A percentile compares a stretch with the other conserved stretches of the same genome.
These are phyloP conservation scores for Phania funesta DNA, from an alignment of 2,888 invertebrate species.

Conservation along the genomic window DNA sequence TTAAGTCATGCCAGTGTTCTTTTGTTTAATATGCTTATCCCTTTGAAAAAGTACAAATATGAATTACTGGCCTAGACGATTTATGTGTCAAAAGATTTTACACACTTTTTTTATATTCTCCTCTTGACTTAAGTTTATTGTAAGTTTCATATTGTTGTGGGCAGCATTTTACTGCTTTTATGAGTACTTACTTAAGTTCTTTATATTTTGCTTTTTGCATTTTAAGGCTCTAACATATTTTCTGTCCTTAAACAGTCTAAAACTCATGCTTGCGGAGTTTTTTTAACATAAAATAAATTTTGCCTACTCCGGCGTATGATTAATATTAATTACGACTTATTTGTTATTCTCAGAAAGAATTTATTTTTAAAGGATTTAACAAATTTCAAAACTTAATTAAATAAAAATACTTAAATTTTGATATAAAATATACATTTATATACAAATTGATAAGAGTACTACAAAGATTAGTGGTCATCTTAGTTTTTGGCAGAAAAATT, in stretches of 20 bases:
- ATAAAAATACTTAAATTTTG: no score
- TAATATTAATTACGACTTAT: neutral
- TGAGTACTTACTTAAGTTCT: neutral
- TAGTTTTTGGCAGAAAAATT: no score
- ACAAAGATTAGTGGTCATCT: no score
- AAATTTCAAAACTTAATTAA: no score
- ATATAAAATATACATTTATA: no score
- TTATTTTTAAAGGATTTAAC: no score
- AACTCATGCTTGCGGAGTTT: no score
- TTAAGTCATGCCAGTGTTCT: neutral
- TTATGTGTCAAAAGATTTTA: neutral
- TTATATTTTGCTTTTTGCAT: neutral
- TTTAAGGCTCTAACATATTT: no score
- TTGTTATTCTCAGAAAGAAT: no score
- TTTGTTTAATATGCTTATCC: neutral
- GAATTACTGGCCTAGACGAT: slow-evolving; percentile 4
- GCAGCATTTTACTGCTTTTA: neutral
- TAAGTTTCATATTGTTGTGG: neutral
- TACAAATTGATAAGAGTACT: no score
- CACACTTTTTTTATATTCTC: neutral
- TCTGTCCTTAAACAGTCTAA: no score
- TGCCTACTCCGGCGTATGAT: neutral
- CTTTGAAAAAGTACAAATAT: neutral
- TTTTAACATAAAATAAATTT: neutral
- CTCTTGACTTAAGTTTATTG: neutral